Conservation (phyloP, 2,797 vertebrate species). For the Microcaecilia unicolor region DNA sequence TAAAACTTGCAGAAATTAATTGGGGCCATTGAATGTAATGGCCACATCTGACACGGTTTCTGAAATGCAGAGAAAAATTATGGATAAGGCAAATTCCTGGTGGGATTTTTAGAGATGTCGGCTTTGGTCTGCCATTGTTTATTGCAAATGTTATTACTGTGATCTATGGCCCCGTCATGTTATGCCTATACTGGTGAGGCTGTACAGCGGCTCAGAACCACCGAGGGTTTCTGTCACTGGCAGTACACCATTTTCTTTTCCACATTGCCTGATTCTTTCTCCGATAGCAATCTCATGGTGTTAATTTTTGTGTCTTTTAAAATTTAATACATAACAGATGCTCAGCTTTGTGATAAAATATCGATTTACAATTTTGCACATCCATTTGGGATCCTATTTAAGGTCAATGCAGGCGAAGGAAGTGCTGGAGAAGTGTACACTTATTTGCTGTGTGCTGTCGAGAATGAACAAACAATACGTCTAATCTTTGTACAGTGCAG, state of each 20-base stretch:
- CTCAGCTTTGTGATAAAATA: constrained; percentile 42
- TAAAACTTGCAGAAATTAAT: constrained; percentile 78
- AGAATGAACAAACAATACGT: constrained; percentile 8
- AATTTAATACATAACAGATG: constrained; percentile 49
- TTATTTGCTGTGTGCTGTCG: too few species aligned
- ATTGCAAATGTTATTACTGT: constrained; percentile 70
- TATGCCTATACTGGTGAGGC: constrained; percentile 48
- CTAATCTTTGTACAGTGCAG: constrained; percentile 9
- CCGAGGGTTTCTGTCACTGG: constrained; percentile 43
- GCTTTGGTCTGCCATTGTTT: constrained; percentile 70
- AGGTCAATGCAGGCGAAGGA: too few species aligned
- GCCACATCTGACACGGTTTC: constrained; percentile 61
- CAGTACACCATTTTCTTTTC: constrained; percentile 37
- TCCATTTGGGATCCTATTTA: constrained; percentile 30
- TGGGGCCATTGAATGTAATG: constrained; percentile 66
- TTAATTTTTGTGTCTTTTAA: constrained; percentile 53
- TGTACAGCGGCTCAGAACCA: constrained; percentile 37
- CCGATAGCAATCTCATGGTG: constrained; percentile 36
- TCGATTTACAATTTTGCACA: constrained; percentile 27
- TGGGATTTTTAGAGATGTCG: constrained; percentile 61
- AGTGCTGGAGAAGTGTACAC: too few species aligned
- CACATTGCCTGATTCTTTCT: constrained; percentile 26
- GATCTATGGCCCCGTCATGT: constrained; percentile 59
- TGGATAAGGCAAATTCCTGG: constrained; percentile 58
- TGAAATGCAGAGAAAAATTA: constrained; percentile 72